These are phyloP conservation scores for Probaryconus sp. DNA, from an alignment of 1,140 invertebrate species.

Conservation along the genomic window DNA sequence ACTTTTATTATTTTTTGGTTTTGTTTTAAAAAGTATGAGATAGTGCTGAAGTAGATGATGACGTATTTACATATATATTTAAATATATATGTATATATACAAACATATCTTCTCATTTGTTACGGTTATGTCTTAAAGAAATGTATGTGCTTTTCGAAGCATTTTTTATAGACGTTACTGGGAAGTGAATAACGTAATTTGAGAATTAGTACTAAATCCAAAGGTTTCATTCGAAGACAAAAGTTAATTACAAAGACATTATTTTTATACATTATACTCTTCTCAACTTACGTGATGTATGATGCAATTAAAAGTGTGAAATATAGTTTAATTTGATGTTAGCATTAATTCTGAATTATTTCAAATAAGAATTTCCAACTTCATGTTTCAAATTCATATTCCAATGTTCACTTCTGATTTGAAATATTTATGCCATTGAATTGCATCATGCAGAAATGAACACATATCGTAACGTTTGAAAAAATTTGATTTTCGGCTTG, in stretches of 20 bases:
- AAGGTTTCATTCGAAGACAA: no score
- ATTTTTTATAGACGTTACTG: conserved; percentile 19
- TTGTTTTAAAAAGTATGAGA: no score
- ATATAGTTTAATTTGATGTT: no score
- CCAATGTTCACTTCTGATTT: not conserved
- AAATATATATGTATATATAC: conserved; percentile 7
- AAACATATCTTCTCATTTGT: conserved; percentile 29
- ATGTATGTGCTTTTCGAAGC: conserved; percentile 15
- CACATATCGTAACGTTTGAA: conserved; percentile 28
- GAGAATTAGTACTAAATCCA: not conserved
- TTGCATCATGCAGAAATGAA: conserved; percentile 9
- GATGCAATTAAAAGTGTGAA: conserved; percentile 1
- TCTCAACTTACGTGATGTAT: conserved; percentile 15
- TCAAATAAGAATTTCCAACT: no score
- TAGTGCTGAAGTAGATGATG: no score
- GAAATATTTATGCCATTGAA: no score
- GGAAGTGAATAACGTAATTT: conserved; percentile 2
- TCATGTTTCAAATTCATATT: not conserved
- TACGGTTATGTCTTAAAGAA: conserved; percentile 17
- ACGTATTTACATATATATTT: not conserved
- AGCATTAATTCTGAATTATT: no score
- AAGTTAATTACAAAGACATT: no score
- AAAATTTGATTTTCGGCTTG: conserved; percentile 79
- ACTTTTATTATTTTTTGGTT: no score
- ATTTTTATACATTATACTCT: not conserved